A percentile compares a stretch with the other conserved stretches of the same genome.
Conservation (phyloP, 1,140 invertebrate genomes). For the Batillaria attramentaria region DNA sequence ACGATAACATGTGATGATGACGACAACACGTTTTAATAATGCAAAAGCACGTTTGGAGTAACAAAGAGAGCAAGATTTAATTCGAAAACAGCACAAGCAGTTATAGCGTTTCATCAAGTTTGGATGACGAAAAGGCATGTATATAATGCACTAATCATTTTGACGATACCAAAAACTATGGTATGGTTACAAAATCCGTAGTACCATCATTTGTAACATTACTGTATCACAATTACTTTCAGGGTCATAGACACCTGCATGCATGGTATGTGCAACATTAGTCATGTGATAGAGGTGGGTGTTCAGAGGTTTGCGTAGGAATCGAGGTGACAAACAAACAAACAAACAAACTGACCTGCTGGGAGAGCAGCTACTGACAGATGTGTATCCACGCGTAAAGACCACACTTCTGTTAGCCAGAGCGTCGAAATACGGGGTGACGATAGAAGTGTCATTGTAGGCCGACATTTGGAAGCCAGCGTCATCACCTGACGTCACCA, state of each 20-base stretch:
- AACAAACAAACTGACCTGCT: conserved; percentile 68
- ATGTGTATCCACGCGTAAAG: conserved; percentile 90
- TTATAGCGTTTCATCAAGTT: no score
- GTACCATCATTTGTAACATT: no score
- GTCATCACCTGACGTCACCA: conserved; percentile 63
- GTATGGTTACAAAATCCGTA: no score
- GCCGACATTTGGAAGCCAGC: conserved; percentile 88
- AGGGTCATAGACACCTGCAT: conserved; percentile 4
- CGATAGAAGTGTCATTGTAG: conserved; percentile 87
- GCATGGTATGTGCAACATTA: not conserved
- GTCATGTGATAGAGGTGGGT: not conserved
- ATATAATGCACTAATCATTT: no score
- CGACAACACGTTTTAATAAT: not conserved
- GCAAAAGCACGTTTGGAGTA: not conserved
- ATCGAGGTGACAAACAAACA: not conserved
- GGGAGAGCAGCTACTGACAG: conserved; percentile 93
- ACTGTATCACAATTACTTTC: conserved; percentile 7
- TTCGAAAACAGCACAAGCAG: not conserved
- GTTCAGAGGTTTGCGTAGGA: not conserved
- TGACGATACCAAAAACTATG: no score
- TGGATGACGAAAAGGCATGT: no score
- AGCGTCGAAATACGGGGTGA: conserved; percentile 87
- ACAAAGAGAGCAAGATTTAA: not conserved
- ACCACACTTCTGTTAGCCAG: conserved; percentile 83
- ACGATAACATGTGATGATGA: not conserved